Base-by-base conservation (phyloP, 2,113 vertebrate species). In the Phrynosoma platyrhinos region DNA sequence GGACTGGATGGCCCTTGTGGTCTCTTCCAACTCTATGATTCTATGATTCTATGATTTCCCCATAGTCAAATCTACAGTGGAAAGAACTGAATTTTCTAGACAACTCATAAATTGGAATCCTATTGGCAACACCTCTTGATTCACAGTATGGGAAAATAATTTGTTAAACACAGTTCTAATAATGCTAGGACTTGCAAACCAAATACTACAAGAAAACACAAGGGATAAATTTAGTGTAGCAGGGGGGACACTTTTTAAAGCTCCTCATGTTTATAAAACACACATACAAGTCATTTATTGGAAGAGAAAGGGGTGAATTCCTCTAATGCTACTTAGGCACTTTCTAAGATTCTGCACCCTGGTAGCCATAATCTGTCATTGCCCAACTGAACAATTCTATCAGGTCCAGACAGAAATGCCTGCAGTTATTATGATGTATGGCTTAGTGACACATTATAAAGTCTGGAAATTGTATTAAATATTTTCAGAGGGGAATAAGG, bases 381-480 rank as follows among this genome's bases (percentile, higher is more conserved):
- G 40, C 71, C 21, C 85, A 25, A 80, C 86, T 93, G 88, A 83
- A 74, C 23, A 74, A 27, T 76, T 1, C 30, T 83, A 87, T 87
- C 36, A 83, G 64, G 3, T 74, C 62, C 84, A 93, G 71, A 92
- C 94, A 94, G 74, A 27, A 87, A 82, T 0, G 90, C 72, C 84
- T 25, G 27, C 92, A 64, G 14, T 4, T 23, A 16, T 78, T 79
- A 75, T 4, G 21, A 74, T 58, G 69, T 16, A 53, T 21, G 53
- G 68, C n/a, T 94, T 89, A 93, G n/a, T 92, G 82, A 90, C 88
- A 93, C 1, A 92, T 90, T 25, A 1, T 58, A 16, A 25, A 89
- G 30, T 69, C 76, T 69, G 66, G 68, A 52, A 83, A 20, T 3
- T 0, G 30, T 36, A 79, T 27, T 64, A 84, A 88, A 32, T 78